phyloP scores from a whole-genome alignment of 2,797 vertebrate genomes.

The Danio jaintianensis region DNA sequence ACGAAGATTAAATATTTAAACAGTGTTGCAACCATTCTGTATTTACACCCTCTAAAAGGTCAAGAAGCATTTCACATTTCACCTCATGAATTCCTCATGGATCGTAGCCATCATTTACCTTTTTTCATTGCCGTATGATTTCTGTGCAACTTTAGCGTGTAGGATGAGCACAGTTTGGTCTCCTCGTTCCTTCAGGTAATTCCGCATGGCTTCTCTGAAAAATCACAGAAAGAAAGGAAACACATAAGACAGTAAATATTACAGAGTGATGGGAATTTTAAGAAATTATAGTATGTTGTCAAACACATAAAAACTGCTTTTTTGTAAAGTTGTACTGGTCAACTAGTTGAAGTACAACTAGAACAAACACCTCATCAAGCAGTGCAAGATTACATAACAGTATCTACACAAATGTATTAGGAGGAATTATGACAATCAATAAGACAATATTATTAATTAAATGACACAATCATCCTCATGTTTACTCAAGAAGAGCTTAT shows the following conservation, averaged over 20 bases:
- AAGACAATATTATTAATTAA: neutral
- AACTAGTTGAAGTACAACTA: neutral
- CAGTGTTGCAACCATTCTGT: neutral
- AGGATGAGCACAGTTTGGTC: conserved; percentile 99
- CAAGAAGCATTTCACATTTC: neutral
- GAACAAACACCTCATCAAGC: too few relatives aligned
- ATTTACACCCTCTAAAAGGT: neutral
- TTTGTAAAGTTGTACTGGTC: neutral
- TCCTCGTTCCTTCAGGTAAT: conserved; percentile 97
- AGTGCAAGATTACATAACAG: too few relatives aligned
- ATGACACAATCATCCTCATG: neutral
- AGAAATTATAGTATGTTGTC: neutral
- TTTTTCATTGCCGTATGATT: conserved; percentile 98
- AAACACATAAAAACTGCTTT: neutral
- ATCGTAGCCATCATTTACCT: conserved; percentile 75
- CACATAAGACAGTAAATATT: neutral
- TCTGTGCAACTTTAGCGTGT: conserved; percentile 98
- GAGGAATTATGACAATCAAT: neutral
- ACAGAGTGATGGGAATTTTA: conserved; percentile 41
- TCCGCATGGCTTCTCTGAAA: conserved; percentile 96
- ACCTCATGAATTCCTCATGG: neutral
- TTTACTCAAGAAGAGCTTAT: neutral
- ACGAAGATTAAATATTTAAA: neutral
- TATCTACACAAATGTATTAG: neutral
- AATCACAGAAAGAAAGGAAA: conserved; percentile 1